A percentile compares a stretch with the other conserved stretches of the same genome.
These are phyloP conservation scores for Spilogale gracilis DNA, from an alignment of 2,113 vertebrate genomes.

Conservation along the genomic window DNA sequence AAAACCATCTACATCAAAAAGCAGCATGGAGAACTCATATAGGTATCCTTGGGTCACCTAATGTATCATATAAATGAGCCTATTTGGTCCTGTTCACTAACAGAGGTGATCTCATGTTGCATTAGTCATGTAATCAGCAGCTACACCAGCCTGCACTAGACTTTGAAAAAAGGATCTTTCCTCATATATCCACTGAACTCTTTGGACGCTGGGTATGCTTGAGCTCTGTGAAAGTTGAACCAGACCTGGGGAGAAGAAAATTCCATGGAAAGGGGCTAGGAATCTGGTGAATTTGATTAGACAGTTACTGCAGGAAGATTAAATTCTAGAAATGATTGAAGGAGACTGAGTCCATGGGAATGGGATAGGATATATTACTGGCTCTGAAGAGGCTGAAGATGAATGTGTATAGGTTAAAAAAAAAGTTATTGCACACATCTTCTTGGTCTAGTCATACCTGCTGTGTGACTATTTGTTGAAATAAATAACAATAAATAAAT, in stretches of 20 bases:
- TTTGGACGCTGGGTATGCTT: not conserved
- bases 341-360: not conserved
- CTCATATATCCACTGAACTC: not conserved
- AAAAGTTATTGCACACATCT: not conserved
- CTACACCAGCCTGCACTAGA: not conserved
- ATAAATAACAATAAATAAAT: not conserved
- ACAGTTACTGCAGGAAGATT: not conserved
- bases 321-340: not conserved
- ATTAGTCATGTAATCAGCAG: not conserved
- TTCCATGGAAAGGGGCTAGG: not conserved
- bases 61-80: not conserved
- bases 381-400: not conserved
- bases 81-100: not conserved
- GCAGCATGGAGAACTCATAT: not conserved
- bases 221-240: not conserved
- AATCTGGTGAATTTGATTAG: not conserved
- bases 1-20: not conserved
- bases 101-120: not conserved
- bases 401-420: not conserved
- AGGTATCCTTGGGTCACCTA: not conserved
- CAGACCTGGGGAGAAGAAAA: not conserved
- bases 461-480: constrained; percentile 22
- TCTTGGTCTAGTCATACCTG: not conserved
- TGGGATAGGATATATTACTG: not conserved
- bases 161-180: not conserved